Percentiles rank a stretch among this genome's conserved stretches.
Evolutionary conservation across 2,888 invertebrate species (phyloP).

Genomic region (Ochropleura leucogaster): DNA sequence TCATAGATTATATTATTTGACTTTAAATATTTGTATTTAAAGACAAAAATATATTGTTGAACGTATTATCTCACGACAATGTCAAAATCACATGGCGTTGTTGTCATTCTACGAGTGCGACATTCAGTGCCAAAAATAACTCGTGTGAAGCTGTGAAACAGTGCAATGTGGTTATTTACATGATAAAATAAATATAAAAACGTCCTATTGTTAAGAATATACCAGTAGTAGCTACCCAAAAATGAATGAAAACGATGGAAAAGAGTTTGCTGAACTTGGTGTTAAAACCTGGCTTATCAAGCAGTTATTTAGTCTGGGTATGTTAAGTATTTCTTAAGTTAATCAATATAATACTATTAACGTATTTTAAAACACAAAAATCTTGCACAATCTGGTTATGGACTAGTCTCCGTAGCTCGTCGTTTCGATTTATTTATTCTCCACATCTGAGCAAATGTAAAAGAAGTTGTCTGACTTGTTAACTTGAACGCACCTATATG

Average conservation of each 20-base stretch:
- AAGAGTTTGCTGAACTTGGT: conserved; percentile 91
- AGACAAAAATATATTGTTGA: conserved; percentile 7
- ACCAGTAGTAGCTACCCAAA: conserved; percentile 14
- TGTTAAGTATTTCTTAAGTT: conserved; percentile 53
- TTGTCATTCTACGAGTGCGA: background rate
- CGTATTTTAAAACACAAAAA: background rate
- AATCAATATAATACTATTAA: background rate
- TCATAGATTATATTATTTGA: too few relatives aligned
- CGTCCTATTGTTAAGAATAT: background rate
- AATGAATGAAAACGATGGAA: conserved; percentile 83
- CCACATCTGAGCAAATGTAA: too few relatives aligned
- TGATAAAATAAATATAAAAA: background rate
- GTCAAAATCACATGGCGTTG: conserved; percentile 38
- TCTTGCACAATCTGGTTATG: background rate
- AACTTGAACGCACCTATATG: too few relatives aligned
- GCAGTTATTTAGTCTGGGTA: conserved; percentile 93
- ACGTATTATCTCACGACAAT: conserved; percentile 18
- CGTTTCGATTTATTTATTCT: too few relatives aligned
- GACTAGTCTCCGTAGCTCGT: background rate
- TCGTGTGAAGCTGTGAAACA: background rate
- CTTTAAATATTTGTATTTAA: too few relatives aligned
- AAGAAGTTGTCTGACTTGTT: too few relatives aligned
- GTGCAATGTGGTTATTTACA: conserved; percentile 20
- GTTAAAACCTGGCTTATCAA: conserved; percentile 94
- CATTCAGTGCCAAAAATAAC: too few relatives aligned